Conservation (phyloP, 2,113 vertebrate species). For the Hydrochoerus hydrochaeris region DNA sequence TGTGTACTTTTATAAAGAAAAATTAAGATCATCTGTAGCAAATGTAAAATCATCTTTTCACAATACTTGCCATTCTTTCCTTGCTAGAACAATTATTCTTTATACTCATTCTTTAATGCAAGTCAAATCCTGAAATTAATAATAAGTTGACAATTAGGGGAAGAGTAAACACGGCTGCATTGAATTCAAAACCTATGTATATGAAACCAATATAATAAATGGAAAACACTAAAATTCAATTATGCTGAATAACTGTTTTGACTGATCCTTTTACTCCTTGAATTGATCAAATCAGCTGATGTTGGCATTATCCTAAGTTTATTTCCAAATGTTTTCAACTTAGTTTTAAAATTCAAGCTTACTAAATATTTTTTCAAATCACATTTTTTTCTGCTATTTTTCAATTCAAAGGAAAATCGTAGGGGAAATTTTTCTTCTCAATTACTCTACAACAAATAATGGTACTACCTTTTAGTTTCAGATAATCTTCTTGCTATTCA, state of each 20-base stretch:
- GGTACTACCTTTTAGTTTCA: constrained; percentile 45
- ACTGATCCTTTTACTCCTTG: constrained; percentile 34
- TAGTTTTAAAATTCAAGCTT: constrained; percentile 53
- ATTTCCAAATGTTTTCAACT: constrained; percentile 4
- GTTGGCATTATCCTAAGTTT: background rate
- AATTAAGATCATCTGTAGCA: constrained; percentile 25
- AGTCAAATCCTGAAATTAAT: constrained; percentile 38
- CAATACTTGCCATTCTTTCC: background rate
- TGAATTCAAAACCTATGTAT: background rate
- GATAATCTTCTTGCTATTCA: constrained; percentile 46
- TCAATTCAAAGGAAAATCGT: background rate
- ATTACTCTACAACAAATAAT: background rate
- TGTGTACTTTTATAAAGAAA: background rate
- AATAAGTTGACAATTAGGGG: background rate
- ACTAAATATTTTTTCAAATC: constrained; percentile 2
- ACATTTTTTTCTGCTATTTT: constrained; percentile 35
- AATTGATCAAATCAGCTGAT: constrained; percentile 4
- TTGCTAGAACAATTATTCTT: constrained; percentile 11
- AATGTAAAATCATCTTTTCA: background rate
- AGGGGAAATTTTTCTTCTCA: background rate
- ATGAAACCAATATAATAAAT: background rate
- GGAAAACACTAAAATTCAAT: constrained; percentile 48
- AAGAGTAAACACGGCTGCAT: background rate
- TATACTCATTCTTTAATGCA: background rate
- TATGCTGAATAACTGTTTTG: constrained; percentile 7